A percentile compares a stretch with the other conserved stretches of the same genome.
Conservation (phyloP, 1,140 invertebrate genomes). For the Palaemon carinicauda region DNA sequence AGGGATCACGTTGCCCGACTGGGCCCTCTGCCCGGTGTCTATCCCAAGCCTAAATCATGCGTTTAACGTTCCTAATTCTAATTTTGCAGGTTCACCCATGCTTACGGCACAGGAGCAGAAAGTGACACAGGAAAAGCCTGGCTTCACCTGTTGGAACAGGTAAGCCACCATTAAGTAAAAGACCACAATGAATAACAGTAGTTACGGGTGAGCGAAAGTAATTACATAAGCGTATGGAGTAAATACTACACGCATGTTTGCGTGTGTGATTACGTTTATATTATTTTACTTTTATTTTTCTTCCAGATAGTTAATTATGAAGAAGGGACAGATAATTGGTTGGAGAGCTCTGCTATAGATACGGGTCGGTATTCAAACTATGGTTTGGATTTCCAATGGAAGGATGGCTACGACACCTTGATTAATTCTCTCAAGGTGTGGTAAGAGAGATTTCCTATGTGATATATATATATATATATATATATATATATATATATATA, state of each 20-base stretch:
- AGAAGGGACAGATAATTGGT: conserved; percentile 6
- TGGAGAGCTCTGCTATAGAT: conserved; percentile 11
- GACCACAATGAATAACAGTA: not conserved
- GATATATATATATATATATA: too few species aligned
- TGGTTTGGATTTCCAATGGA: conserved; percentile 15
- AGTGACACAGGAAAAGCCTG: not conserved
- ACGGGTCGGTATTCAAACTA: conserved; percentile 15
- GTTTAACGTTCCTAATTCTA: too few species aligned
- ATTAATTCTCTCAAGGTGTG: conserved; percentile 14
- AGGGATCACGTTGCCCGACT: too few species aligned
- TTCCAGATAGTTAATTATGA: conserved; percentile 15
- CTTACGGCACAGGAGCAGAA: not conserved
- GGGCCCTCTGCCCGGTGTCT: too few species aligned
- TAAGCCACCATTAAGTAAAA: not conserved
- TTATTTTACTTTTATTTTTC: not conserved
- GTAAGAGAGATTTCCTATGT: not conserved
- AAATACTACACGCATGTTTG: too few species aligned
- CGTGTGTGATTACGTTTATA: too few species aligned
- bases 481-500: too few species aligned
- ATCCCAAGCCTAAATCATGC: too few species aligned
- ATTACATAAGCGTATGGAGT: too few species aligned
- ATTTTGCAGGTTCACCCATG: not conserved
- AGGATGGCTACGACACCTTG: conserved; percentile 29
- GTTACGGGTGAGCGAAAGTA: too few species aligned
- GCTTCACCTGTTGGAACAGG: not conserved